Evolutionary conservation across 2,113 vertebrate species (phyloP).

Genomic region (Melanerpes formicivorus): DNA sequence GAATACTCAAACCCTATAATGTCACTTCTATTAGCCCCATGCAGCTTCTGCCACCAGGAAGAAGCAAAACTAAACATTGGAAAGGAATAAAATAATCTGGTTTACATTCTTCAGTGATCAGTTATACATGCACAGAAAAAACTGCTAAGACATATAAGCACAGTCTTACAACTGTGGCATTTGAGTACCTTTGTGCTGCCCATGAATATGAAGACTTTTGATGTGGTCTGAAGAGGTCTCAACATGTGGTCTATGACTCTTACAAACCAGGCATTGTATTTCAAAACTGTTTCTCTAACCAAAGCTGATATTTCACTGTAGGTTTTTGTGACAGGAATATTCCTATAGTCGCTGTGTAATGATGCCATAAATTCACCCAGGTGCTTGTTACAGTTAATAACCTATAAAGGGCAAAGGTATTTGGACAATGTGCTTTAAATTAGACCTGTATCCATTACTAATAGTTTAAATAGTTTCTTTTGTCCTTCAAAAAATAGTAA

Average conservation of each 20-base stretch:
- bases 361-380: slow-evolving; percentile 45
- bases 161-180: not conserved
- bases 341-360: not conserved
- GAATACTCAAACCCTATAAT: not conserved
- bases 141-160: not conserved
- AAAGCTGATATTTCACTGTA: not conserved
- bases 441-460: slow-evolving; percentile 32
- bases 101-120: not conserved
- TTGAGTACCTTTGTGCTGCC: not conserved
- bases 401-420: slow-evolving; percentile 59
- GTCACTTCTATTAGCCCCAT: rapidly evolving
- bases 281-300: not conserved
- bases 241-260: not conserved
- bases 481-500: slow-evolving; percentile 35
- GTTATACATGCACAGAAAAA: not conserved
- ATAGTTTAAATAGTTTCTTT: slow-evolving; percentile 5
- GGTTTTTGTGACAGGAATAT: not conserved
- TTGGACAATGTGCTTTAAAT: slow-evolving; percentile 52
- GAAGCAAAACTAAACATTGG: not conserved
- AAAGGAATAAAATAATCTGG: not conserved
- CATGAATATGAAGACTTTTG: not conserved
- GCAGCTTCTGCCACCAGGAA: not conserved
- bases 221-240: not conserved
- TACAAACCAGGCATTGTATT: not conserved
- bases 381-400: slow-evolving; percentile 59